phyloP scores from a whole-genome alignment of 1,140 invertebrate genomes.

The Heliconius congener region DNA sequence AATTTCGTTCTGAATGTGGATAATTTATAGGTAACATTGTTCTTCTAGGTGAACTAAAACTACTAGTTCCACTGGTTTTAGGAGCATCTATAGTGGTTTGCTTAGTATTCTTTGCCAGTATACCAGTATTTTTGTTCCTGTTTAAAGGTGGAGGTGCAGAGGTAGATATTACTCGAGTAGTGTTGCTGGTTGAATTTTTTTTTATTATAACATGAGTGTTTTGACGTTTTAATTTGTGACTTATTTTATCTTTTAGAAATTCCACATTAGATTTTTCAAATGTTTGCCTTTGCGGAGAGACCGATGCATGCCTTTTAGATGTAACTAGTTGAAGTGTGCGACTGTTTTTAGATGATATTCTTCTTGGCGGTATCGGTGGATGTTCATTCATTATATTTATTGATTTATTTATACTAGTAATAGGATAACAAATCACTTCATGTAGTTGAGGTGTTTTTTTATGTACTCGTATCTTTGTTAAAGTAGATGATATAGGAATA shows the following conservation, averaged over 20 bases:
- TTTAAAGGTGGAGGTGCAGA: conserved; percentile 65
- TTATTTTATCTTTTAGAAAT: conserved; percentile 83
- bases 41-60: conserved; percentile 74
- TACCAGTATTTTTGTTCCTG: conserved; percentile 50
- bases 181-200: conserved; percentile 49
- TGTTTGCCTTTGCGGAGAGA: conserved; percentile 45
- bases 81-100: conserved; percentile 19
- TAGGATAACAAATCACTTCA: conserved; percentile 84
- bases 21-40: conserved; percentile 76
- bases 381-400: conserved; percentile 48
- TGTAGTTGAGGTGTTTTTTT: conserved; percentile 78
- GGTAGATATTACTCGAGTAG: conserved; percentile 66
- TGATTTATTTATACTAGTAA: conserved; percentile 70
- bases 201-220: conserved; percentile 76
- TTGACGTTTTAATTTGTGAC: conserved; percentile 80
- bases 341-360: conserved; percentile 88
- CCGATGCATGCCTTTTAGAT: conserved; percentile 67
- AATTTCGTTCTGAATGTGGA: conserved; percentile 54
- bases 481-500: conserved; percentile 89
- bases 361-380: conserved; percentile 86
- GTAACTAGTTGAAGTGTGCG: conserved; percentile 86
- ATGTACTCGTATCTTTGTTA: conserved; percentile 90
- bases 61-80: conserved; percentile 66
- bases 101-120: conserved; percentile 28
- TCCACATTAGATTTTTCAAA: conserved; percentile 78